phyloP scores from a whole-genome alignment of 2,888 invertebrate genomes.

The Spodoptera littoralis region DNA sequence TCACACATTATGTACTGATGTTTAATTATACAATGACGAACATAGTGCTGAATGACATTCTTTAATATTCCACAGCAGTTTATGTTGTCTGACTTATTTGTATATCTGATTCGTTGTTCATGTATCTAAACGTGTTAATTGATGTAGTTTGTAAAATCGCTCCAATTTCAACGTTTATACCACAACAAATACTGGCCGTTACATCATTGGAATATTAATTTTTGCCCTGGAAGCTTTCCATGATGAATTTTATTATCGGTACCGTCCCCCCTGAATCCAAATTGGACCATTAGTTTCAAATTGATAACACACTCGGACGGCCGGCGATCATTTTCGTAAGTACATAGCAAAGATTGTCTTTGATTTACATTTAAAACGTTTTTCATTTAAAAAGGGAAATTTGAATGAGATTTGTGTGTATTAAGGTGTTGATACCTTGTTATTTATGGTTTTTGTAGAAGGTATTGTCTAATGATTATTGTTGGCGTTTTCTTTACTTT shows the following conservation, averaged over 20 bases:
- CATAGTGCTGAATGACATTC: no score
- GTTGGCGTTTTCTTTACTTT: no score
- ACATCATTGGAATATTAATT: conserved; percentile 88
- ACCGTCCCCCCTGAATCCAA: conserved; percentile 82
- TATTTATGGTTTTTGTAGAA: conserved; percentile 15
- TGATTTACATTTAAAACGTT: conserved; percentile 56
- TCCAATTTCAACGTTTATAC: conserved; percentile 43
- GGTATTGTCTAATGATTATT: no score
- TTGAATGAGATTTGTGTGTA: conserved; percentile 57
- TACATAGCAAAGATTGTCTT: conserved; percentile 53
- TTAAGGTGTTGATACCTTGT: conserved; percentile 17
- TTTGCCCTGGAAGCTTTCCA: conserved; percentile 82
- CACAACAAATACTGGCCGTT: conserved; percentile 73
- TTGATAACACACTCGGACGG: conserved; percentile 82
- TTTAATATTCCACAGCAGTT: no score
- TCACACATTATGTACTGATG: no score
- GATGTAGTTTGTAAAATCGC: not conserved
- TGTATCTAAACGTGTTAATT: no score
- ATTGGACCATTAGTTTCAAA: conserved; percentile 84
- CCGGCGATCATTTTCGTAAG: conserved; percentile 67
- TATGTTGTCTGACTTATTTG: no score
- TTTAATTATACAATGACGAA: no score
- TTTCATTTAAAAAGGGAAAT: conserved; percentile 58
- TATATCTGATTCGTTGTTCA: no score
- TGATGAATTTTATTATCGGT: conserved; percentile 87